These are phyloP conservation scores for Cheilosia scutellata DNA, from an alignment of 2,888 invertebrate genomes.

Conservation along the genomic window DNA sequence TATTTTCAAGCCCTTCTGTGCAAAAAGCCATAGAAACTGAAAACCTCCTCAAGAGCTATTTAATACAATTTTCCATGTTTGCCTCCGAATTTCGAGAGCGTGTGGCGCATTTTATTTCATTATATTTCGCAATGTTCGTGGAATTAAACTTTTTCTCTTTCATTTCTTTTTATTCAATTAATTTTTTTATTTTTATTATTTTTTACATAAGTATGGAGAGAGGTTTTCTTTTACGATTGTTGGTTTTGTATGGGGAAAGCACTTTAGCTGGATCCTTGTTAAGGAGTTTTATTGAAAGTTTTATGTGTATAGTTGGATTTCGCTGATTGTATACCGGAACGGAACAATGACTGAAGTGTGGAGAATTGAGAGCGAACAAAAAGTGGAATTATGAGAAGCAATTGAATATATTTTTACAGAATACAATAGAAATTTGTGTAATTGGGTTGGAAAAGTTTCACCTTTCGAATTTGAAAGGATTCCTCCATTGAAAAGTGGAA, in stretches of 20 bases:
- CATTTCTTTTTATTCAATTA: slow-evolving; percentile 58
- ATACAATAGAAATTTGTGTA: slow-evolving; percentile 16
- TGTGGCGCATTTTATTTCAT: slow-evolving; percentile 55
- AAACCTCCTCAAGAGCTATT: slow-evolving; percentile 26
- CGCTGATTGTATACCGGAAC: slow-evolving; percentile 8
- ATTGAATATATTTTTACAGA: slow-evolving; percentile 25
- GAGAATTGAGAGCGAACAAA: background rate
- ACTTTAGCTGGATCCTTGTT: slow-evolving; percentile 32
- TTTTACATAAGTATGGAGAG: slow-evolving; percentile 4
- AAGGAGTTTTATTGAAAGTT: slow-evolving; percentile 58
- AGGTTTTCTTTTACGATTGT: slow-evolving; percentile 20
- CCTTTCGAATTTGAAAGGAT: slow-evolving; percentile 12
- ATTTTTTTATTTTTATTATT: slow-evolving; percentile 21
- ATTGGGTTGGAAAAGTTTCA: slow-evolving; percentile 43
- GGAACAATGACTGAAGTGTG: slow-evolving; percentile 27
- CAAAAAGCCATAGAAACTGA: slow-evolving; percentile 6
- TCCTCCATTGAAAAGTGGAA: background rate
- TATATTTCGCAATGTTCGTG: slow-evolving; percentile 40
- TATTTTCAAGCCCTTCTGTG: slow-evolving; percentile 30
- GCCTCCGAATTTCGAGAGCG: slow-evolving; percentile 4
- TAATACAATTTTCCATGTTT: slow-evolving; percentile 47
- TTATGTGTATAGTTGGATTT: slow-evolving; percentile 40
- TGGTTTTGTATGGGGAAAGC: slow-evolving; percentile 10
- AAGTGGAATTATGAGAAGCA: slow-evolving; percentile 13
- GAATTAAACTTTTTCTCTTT: slow-evolving; percentile 56